These are phyloP conservation scores for Labroides dimidiatus DNA, from an alignment of 2,797 vertebrate genomes.

Conservation along the genomic window DNA sequence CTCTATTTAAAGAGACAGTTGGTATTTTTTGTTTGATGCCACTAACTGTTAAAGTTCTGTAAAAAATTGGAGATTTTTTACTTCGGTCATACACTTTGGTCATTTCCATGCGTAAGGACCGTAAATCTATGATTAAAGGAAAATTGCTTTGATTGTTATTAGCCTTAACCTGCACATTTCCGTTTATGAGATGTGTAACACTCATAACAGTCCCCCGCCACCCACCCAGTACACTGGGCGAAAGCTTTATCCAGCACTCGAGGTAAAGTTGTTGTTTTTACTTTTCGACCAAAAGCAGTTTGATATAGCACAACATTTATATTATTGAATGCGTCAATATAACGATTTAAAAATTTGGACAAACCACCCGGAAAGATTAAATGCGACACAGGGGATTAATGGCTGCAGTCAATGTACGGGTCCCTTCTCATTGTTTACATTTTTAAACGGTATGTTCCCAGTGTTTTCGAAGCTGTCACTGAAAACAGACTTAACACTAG, in stretches of 20 bases:
- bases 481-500: slow-evolving; percentile 24
- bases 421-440: slow-evolving; percentile 82
- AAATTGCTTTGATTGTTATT: slow-evolving; percentile 8
- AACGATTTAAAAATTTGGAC: slow-evolving; percentile 7
- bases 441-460: slow-evolving; percentile 50
- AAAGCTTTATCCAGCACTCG: background rate
- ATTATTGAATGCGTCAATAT: background rate
- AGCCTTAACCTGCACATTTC: slow-evolving; percentile 40
- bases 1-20: slow-evolving; percentile 61
- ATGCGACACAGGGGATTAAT: slow-evolving; percentile 82
- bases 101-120: background rate
- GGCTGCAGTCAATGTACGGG: slow-evolving; percentile 74
- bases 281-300: background rate
- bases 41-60: background rate
- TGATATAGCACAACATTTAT: accelerated
- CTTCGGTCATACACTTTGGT: too few species aligned
- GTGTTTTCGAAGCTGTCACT: slow-evolving; percentile 54
- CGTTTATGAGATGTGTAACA: slow-evolving; percentile 61
- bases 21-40: background rate
- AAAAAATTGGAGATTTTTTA: too few species aligned
- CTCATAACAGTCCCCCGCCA: slow-evolving; percentile 56
- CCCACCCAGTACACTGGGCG: slow-evolving; percentile 11
- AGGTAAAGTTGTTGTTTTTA: background rate
- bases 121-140: background rate
- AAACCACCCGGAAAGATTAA: slow-evolving; percentile 75